A percentile compares a stretch with the other conserved stretches of the same genome.
phyloP scores from a whole-genome alignment of 1,140 invertebrate genomes.

The Drosophila malerkotliana region DNA sequence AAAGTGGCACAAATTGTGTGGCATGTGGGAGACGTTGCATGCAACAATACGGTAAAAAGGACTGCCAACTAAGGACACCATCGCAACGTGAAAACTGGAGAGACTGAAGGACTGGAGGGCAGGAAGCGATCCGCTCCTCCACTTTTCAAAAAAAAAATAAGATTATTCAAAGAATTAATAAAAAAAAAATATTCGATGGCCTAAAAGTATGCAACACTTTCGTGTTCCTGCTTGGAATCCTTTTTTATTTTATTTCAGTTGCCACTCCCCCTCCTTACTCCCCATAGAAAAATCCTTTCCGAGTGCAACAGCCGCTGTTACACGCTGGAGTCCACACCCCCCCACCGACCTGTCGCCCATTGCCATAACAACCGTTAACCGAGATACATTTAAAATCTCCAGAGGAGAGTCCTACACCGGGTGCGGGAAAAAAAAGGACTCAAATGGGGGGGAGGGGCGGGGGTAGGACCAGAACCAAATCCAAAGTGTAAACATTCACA shows the following conservation, averaged over 20 bases:
- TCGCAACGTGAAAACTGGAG: background rate
- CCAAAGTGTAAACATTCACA: constrained; percentile 82
- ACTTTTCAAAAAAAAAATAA: background rate
- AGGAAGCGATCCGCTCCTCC: background rate
- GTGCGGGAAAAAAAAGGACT: constrained; percentile 30
- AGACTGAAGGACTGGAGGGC: background rate
- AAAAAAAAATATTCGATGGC: background rate
- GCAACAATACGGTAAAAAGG: constrained; percentile 19
- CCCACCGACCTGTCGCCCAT: constrained; percentile 17
- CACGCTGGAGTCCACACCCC: constrained; percentile 9
- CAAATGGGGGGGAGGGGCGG: constrained; percentile 18
- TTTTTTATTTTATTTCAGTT: background rate
- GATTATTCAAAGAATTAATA: background rate
- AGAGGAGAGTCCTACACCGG: constrained; percentile 36
- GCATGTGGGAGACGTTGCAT: constrained; percentile 55
- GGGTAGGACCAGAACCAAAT: constrained; percentile 68
- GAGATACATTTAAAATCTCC: constrained; percentile 70
- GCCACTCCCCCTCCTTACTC: background rate
- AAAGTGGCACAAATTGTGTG: constrained; percentile 79
- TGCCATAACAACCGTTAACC: constrained; percentile 77
- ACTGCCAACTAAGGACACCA: background rate
- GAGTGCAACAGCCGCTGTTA: constrained; percentile 68
- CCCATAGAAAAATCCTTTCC: background rate
- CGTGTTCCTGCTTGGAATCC: background rate
- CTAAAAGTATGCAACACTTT: background rate